These are phyloP conservation scores for Pseudomyrmex dendroicus DNA, from an alignment of 1,140 invertebrate species.

Conservation along the genomic window DNA sequence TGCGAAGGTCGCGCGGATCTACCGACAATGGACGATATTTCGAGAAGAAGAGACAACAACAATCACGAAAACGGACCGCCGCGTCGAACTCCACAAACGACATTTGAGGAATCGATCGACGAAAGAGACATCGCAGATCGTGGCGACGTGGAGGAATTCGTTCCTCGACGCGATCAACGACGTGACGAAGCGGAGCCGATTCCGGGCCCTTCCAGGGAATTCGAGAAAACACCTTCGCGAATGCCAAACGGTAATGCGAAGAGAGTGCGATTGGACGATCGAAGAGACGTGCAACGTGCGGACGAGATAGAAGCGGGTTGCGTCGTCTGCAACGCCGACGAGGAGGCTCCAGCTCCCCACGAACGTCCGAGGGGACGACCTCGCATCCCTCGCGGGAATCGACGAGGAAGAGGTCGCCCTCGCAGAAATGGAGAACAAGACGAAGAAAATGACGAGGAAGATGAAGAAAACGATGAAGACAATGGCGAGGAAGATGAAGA, in stretches of 20 bases:
- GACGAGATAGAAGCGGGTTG: slow-evolving; percentile 26
- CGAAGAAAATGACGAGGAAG: too few species aligned
- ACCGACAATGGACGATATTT: not conserved
- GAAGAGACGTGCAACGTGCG: not conserved
- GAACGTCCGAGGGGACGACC: not conserved
- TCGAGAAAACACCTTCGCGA: not conserved
- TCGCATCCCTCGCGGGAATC: not conserved
- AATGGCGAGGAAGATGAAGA: not conserved
- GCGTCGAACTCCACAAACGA: not conserved
- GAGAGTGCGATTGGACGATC: not conserved
- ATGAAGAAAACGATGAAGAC: not conserved
- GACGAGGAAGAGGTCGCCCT: not conserved
- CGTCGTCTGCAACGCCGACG: not conserved
- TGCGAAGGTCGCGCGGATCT: not conserved
- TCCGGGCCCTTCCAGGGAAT: not conserved
- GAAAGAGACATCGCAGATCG: not conserved
- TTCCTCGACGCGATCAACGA: not conserved
- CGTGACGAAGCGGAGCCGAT: slow-evolving; percentile 9
- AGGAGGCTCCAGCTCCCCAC: too few species aligned
- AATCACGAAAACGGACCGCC: not conserved
- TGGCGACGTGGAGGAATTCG: not conserved
- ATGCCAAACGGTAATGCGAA: not conserved
- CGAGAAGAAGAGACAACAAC: not conserved
- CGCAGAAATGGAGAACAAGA: not conserved
- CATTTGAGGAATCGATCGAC: not conserved